Base-by-base conservation (phyloP, 2,113 vertebrate genomes). In the Triplophysa rosa region DNA sequence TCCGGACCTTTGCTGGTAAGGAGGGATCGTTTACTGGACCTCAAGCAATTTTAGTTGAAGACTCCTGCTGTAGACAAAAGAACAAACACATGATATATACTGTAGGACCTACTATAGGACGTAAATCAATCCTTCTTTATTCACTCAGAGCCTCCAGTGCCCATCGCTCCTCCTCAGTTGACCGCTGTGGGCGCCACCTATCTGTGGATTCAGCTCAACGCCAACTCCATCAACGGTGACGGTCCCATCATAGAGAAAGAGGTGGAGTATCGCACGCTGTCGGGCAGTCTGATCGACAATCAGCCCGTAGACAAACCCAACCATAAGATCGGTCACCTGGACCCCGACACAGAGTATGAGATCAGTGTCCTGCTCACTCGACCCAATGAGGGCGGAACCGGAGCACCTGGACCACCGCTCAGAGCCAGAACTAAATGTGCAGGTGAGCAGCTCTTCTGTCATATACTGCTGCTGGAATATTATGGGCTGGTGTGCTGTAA, bases 141-240 rank as follows among this genome's bases (percentile, higher is more conserved):
- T 62, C 88, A 87, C 89, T 67, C 90, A 98, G 97, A 98, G 71
- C 97, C 97, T 8, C 97, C 97, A 0, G 95, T 98, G 64, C 97
- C 97, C 1, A 99, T 99, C 2, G 97, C 97, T 8, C 97, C 97
- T 0, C 97, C 97, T 3, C 97, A 99, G 85, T 92, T 99, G 17
- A 95, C 93, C 13, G 97, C 96, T 0, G 97, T 99, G 0, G 97
- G 97, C 2, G 97, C 97, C 6, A 99, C 97, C 7, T 99, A 99
- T 86, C 88, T 99, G 78, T 99, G 97, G 97, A 97, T 99, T 86
- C 95, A 98, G 72, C 91, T 99, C 81, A 98, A 99, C n/a, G 97
- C 97, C 78, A 99, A 99, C 88, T 99, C 97, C 66, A 99, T 99
- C 91, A 99, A 98, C 0, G 97, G 97, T 0, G 97, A 98, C 0